Base-by-base conservation (phyloP, 2,888 invertebrate species). In the Xestia rhomboidea region DNA sequence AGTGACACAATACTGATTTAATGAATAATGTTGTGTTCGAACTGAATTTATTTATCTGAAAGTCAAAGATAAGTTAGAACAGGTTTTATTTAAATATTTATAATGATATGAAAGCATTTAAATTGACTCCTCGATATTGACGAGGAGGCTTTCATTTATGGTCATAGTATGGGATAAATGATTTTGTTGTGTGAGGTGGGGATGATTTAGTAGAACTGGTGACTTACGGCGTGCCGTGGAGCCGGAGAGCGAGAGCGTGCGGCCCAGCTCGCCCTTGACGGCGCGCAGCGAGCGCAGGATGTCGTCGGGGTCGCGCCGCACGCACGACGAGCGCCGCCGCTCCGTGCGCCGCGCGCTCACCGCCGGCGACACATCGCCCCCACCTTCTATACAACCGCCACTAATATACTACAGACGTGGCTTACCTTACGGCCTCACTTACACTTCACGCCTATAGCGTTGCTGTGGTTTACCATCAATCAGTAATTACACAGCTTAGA, bases 301-400 rank as follows among this genome's bases (percentile, higher is more conserved):
- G 95, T 98, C 98, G 93, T 98, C 98, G 1, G 98, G 98, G 95
- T 98, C 98, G 88, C 98, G 97, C 63, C 98, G 97, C 64, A 98
- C 98, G 92, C 98, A 98, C 77, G 98, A 98, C 89, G 98, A 98
- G 77, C 98, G 97, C 62, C 98, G 97, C 77, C 98, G 97, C 90
- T 98, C 98, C 84, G 83, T 92, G 88, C 96, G 95, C 11, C 95
- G 94, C 81, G 96, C 95, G 60, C 86, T 85, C 78, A 87, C 71
- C 83, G 94, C 94, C 81, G 89, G 90, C 67, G 91, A 90, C 62
- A 89, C 90, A 90, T 95, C 93, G 68, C 90, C 92, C 62, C 89
- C 91, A 70, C 93, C 93, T 76, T 91, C 86, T 93, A 93, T 87
- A 89, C 89, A 89, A 87, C 81, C 88, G 83, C 81, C 87, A 88